phyloP scores from a whole-genome alignment of 2,113 vertebrate species.

The Gavia stellata region DNA sequence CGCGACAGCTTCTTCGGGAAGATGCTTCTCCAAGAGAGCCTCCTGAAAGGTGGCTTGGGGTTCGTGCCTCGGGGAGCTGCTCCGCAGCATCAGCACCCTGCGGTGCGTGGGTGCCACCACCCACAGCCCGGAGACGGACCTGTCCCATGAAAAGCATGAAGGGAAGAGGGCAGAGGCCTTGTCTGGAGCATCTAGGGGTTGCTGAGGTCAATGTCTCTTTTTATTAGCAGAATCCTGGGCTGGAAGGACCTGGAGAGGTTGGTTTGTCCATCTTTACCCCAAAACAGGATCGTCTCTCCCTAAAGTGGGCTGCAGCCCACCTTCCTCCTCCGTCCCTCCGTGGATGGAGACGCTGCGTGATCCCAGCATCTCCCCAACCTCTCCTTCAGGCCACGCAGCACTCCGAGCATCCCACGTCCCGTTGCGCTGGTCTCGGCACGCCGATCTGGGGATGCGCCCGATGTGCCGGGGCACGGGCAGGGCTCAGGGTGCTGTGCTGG shows the following conservation, averaged over 20 bases:
- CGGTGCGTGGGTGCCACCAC: neutral
- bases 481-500: neutral
- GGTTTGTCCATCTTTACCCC: neutral
- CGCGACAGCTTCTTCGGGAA: neutral
- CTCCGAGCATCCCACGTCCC: accelerated
- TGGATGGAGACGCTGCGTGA: accelerated
- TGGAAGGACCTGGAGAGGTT: neutral
- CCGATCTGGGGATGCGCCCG: accelerated
- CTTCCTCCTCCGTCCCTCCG: neutral
- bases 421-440: accelerated
- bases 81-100: neutral
- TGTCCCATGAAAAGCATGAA: neutral
- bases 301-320: neutral
- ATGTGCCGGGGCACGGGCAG: accelerated
- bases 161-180: neutral
- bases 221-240: neutral
- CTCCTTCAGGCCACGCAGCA: neutral
- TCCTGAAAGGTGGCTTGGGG: neutral
- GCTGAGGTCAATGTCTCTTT: accelerated
- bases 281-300: neutral
- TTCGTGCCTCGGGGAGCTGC: accelerated
- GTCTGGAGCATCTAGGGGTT: neutral
- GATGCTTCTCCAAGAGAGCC: accelerated
- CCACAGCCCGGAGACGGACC: accelerated
- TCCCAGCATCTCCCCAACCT: neutral